These are phyloP conservation scores for Karalla daura DNA, from an alignment of 2,797 vertebrate species.

Conservation along the genomic window DNA sequence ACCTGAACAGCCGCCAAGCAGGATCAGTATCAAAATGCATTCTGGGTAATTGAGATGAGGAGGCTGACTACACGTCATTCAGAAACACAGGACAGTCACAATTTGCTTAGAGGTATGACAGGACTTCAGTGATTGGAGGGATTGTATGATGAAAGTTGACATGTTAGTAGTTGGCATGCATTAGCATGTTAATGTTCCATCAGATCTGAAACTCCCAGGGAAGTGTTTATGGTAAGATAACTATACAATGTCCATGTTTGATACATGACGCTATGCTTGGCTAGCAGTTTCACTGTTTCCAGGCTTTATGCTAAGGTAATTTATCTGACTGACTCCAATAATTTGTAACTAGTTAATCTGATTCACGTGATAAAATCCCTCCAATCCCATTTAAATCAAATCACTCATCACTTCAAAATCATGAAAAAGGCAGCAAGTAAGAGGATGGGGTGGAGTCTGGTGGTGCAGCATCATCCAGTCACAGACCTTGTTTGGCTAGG, in stretches of 20 bases:
- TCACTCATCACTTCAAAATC: conserved; percentile 4
- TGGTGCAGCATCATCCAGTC: conserved; percentile 72
- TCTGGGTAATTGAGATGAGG: conserved; percentile 24
- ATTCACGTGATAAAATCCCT: conserved; percentile 33
- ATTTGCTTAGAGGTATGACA: conserved; percentile 7
- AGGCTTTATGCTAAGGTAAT: background rate
- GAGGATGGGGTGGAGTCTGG: background rate
- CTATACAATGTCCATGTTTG: no score
- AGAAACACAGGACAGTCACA: conserved; percentile 24
- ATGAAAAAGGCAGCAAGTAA: conserved; percentile 33
- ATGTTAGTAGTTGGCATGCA: no score
- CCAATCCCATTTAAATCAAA: background rate
- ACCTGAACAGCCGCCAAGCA: conserved; percentile 41
- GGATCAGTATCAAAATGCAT: conserved; percentile 46
- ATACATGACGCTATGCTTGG: no score
- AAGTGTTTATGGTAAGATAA: no score
- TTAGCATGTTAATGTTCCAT: no score
- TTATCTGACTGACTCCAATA: background rate
- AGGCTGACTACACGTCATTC: conserved; percentile 1
- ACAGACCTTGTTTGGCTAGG: conserved; percentile 94
- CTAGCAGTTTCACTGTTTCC: background rate
- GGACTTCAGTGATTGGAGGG: background rate
- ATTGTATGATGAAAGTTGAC: conserved; percentile 25
- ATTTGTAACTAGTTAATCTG: background rate
- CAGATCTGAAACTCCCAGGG: no score